phyloP scores from a whole-genome alignment of 1,140 invertebrate genomes.

The Aphidius gifuensis region DNA sequence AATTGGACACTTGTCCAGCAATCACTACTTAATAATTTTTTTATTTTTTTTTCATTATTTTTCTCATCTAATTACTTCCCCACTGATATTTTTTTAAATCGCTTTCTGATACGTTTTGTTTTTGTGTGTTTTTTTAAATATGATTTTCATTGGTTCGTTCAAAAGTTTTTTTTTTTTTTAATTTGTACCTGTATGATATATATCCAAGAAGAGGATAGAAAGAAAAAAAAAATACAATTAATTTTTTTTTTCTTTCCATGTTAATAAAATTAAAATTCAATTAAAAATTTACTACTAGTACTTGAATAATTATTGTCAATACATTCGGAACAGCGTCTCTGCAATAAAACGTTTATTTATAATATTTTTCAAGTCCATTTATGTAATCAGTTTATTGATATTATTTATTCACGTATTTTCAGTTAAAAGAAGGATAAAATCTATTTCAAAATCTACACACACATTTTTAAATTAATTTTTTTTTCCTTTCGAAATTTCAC shows the following conservation, averaged over 20 bases:
- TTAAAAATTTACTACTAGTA: slow-evolving; percentile 34
- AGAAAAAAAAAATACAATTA: too few species aligned
- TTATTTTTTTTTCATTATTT: slow-evolving; percentile 35
- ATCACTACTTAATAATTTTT: slow-evolving; percentile 37
- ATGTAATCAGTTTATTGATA: neutral
- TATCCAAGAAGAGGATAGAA: too few species aligned
- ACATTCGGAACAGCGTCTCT: slow-evolving; percentile 51
- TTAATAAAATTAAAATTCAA: slow-evolving; percentile 25
- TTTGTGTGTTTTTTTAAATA: slow-evolving; percentile 11
- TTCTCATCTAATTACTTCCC: slow-evolving; percentile 29
- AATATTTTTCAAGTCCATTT: neutral
- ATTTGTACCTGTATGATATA: neutral
- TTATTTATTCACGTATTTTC: slow-evolving; percentile 4
- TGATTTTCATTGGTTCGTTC: neutral
- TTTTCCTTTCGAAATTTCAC: neutral
- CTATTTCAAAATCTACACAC: slow-evolving; percentile 4
- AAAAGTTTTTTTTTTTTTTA: slow-evolving; percentile 6
- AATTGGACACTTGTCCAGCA: slow-evolving; percentile 46
- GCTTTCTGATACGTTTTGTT: slow-evolving; percentile 25
- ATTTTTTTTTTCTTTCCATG: neutral
- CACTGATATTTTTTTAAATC: slow-evolving; percentile 22
- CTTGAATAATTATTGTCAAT: slow-evolving; percentile 49
- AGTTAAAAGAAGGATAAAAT: slow-evolving; percentile 18
- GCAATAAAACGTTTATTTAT: slow-evolving; percentile 23
- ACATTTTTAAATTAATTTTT: neutral